A percentile compares a stretch with the other conserved stretches of the same genome.
These are phyloP conservation scores for Dorcus hopei DNA, from an alignment of 2,888 invertebrate genomes.

Conservation along the genomic window DNA sequence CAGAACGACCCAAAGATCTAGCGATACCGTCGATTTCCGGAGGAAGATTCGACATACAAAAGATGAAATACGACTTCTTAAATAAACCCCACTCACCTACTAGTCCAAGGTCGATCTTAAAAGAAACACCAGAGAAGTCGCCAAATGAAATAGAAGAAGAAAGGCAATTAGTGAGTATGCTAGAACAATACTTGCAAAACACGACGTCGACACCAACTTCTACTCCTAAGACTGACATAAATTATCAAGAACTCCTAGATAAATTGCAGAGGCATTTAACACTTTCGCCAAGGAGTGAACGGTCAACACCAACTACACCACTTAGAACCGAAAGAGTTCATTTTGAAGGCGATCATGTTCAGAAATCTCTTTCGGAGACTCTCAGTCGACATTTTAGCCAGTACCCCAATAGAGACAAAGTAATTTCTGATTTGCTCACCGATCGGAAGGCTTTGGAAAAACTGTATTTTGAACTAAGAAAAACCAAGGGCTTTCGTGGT, in stretches of 20 bases:
- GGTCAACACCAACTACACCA: constrained; percentile 8
- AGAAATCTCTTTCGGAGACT: constrained; percentile 63
- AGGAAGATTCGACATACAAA: constrained; percentile 66
- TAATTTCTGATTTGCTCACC: constrained; percentile 69
- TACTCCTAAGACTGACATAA: constrained; percentile 20
- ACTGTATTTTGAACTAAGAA: constrained; percentile 69
- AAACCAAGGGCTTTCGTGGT: constrained; percentile 59
- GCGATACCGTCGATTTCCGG: constrained; percentile 48
- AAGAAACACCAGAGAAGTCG: constrained; percentile 27
- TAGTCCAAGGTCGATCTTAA: constrained; percentile 19
- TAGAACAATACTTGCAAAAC: constrained; percentile 61
- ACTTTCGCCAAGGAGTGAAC: constrained; percentile 26
- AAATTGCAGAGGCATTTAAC: constrained; percentile 61
- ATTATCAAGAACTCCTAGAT: constrained; percentile 61
- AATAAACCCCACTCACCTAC: constrained; percentile 48
- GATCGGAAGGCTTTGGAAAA: constrained; percentile 71
- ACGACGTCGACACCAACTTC: constrained; percentile 7
- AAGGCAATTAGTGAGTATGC: constrained; percentile 59
- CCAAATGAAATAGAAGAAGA: constrained; percentile 49
- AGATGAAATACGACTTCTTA: constrained; percentile 66
- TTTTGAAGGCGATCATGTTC: constrained; percentile 55
- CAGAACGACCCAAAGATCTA: constrained; percentile 49
- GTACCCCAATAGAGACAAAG: constrained; percentile 63
- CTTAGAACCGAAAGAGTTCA: constrained; percentile 25
- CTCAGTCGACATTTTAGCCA: constrained; percentile 66